Evolutionary conservation across 2,797 vertebrate species (phyloP).

Genomic region (Cyprinodon diabolis): DNA sequence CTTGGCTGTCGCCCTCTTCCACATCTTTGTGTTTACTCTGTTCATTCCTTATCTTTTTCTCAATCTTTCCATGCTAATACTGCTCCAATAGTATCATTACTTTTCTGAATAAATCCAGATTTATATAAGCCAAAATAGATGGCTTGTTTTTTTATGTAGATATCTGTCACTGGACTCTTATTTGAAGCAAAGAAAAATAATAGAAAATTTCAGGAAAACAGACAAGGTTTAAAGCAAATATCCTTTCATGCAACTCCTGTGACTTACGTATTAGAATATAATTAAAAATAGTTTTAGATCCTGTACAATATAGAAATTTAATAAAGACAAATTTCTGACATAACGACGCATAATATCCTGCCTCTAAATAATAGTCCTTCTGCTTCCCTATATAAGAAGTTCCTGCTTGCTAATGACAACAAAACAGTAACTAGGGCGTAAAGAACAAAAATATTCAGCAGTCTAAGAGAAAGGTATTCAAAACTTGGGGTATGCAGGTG

Average conservation of each 20-base stretch:
- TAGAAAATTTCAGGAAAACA: background rate
- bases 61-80: conserved; percentile 72
- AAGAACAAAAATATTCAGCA: no score
- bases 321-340: background rate
- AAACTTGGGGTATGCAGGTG: no score
- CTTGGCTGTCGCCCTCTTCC: conserved; percentile 6
- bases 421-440: background rate
- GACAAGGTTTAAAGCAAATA: background rate
- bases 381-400: background rate
- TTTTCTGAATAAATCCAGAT: conserved; percentile 74
- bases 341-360: background rate
- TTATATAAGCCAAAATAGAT: conserved; percentile 69
- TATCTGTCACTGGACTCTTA: conserved; percentile 35
- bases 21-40: conserved; percentile 48
- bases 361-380: background rate
- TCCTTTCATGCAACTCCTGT: background rate
- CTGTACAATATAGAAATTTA: background rate
- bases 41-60: conserved; percentile 50
- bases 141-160: conserved; percentile 45
- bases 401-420: background rate
- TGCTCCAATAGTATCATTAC: conserved; percentile 79
- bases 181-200: conserved; percentile 9
- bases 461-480: no score
- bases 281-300: background rate
- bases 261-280: background rate